Evolutionary conservation across 2,113 vertebrate genomes (phyloP), one percentile per base, ranked within the genome.

Genomic region (Phalacrocorax aristotelis): DNA sequence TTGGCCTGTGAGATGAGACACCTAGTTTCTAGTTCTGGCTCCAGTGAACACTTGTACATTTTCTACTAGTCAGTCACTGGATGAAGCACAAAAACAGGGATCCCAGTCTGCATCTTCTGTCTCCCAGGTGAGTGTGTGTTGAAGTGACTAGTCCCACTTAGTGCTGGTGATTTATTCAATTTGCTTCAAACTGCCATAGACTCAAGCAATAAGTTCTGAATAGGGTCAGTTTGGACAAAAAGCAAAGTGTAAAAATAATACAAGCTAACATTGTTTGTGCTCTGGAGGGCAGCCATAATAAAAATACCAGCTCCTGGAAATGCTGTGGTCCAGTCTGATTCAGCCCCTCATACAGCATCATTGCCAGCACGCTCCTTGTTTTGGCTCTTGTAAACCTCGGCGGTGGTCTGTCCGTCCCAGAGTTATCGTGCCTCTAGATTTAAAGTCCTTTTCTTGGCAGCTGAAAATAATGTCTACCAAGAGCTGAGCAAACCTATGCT

Each of bases 11-110:
- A 83, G 72, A 34, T 18, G 49, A 6, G 42, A 94, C 55, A 49
- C 80, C 72, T 83, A 54, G 25, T 95, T 95, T 91, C 89, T 91
- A 38, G n/a, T 64, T 92, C 61, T 75, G 58, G 17, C 64, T 95
- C 23, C 55, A 68, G 3, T 44, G 77, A 84, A 71, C 38, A 23
- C 36, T 26, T 57, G 36, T 21, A 72, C 15, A 1, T 81, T 80
- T 89, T 89, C 91, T 69, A 66, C 52, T 74, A 58, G 10, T 81
- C 64, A 69, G 38, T 93, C 51, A 27, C 51, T 82, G 89, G 51
- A 36, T 87, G 48, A 60, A 94, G 46, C 49, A 54, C 20, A 38
- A 34, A n/a, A 92, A 70, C 51, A 38, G 26, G 27, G 42, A 46
- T 92, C 68, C 64, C 68, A 51, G 65, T 46, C 44, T 60, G 65